Conservation (phyloP, 1,140 invertebrate genomes). For the Aphaenogaster ashmeadi region DNA sequence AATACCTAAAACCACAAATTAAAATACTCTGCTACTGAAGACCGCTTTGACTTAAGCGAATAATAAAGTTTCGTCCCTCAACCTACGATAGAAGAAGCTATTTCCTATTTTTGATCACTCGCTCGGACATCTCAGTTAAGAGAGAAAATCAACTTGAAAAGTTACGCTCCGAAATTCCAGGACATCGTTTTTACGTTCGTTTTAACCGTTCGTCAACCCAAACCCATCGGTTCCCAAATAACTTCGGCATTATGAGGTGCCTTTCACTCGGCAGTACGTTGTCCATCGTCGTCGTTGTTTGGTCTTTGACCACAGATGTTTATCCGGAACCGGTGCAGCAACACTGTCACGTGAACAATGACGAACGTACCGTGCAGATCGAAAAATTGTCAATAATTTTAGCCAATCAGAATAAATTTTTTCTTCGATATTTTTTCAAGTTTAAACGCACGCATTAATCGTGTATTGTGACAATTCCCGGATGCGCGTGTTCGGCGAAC, state of each 20-base stretch:
- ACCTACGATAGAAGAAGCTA: neutral
- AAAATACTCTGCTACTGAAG: neutral
- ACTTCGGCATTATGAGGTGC: neutral
- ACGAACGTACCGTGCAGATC: no score
- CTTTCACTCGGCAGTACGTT: neutral
- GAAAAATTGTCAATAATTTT: no score
- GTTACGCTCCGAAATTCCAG: neutral
- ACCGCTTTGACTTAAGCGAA: neutral
- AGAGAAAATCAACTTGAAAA: neutral
- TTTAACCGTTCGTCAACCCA: neutral
- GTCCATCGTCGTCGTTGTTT: neutral
- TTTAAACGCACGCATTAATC: neutral
- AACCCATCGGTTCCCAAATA: neutral
- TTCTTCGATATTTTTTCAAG: conserved; percentile 3
- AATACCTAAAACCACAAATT: neutral
- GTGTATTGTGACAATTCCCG: neutral
- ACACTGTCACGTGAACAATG: neutral
- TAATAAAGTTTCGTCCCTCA: neutral
- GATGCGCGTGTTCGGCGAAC: neutral
- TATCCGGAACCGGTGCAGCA: neutral
- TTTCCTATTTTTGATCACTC: neutral
- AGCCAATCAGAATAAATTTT: neutral
- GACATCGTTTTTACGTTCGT: neutral
- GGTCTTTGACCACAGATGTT: neutral
- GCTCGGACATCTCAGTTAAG: neutral